These are phyloP conservation scores for Heliconius hermathena DNA, from an alignment of 1,140 invertebrate genomes.

Conservation along the genomic window DNA sequence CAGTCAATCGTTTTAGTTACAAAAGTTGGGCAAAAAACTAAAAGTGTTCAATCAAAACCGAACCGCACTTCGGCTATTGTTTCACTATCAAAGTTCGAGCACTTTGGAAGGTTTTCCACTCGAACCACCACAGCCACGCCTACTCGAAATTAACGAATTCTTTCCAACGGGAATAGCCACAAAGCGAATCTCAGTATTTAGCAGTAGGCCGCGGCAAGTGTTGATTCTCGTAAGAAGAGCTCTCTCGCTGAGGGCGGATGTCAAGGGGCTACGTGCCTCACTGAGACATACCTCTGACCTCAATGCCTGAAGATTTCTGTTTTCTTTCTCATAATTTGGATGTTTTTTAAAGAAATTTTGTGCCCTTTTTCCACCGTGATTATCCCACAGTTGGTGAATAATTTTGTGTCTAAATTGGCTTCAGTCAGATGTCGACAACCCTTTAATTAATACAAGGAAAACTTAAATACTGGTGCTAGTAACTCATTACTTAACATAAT, in stretches of 20 bases:
- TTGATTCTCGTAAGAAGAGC: constrained; percentile 44
- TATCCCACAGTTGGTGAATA: background rate
- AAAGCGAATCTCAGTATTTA: constrained; percentile 45
- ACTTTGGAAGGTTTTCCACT: constrained; percentile 32
- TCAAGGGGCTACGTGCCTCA: constrained; percentile 48
- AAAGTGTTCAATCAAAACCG: constrained; percentile 21
- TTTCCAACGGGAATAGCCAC: constrained; percentile 31
- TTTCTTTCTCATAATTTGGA: constrained; percentile 31
- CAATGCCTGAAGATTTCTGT: constrained; percentile 36
- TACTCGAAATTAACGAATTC: constrained; percentile 33
- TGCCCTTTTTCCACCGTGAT: background rate
- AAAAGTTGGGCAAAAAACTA: constrained; percentile 6
- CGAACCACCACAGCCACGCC: constrained; percentile 18
- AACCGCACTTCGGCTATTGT: constrained; percentile 22
- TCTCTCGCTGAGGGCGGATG: constrained; percentile 46
- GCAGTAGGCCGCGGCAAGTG: constrained; percentile 37
- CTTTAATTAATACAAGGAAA: background rate
- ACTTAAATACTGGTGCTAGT: background rate
- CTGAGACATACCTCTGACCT: constrained; percentile 44
- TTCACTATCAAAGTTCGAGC: constrained; percentile 29
- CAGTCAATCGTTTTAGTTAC: constrained; percentile 12
- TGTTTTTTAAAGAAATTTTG: constrained; percentile 20
- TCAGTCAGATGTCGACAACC: background rate
- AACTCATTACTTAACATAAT: background rate
- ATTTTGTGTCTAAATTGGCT: background rate